Evolutionary conservation across 2,888 invertebrate genomes (phyloP).

Genomic region (Pristionchus maxplancki): DNA sequence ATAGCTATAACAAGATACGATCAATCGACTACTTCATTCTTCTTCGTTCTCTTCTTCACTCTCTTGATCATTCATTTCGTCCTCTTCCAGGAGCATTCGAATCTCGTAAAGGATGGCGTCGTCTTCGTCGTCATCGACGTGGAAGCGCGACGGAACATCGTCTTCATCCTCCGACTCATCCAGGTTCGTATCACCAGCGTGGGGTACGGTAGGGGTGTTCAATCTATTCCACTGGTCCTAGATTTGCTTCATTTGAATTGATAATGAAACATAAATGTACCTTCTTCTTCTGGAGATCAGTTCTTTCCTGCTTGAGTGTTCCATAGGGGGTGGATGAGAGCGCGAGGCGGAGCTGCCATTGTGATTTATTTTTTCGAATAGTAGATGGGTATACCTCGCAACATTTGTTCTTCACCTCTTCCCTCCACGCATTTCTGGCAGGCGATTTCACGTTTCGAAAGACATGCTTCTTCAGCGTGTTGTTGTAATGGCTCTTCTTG

Average conservation of each 20-base stretch:
- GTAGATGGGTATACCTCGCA: not conserved
- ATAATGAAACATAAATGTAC: not conserved
- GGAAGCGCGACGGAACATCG: not conserved
- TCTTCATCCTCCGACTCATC: conserved; percentile 2
- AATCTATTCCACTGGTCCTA: not conserved
- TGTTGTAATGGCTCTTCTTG: not conserved
- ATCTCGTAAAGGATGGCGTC: not conserved
- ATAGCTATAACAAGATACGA: no score
- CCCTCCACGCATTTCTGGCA: not conserved
- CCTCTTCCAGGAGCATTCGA: not conserved
- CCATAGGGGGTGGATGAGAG: not conserved
- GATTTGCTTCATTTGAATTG: not conserved
- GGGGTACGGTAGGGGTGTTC: not conserved
- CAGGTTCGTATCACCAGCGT: not conserved
- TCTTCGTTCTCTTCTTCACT: no score
- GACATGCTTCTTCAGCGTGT: not conserved
- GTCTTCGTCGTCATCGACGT: not conserved
- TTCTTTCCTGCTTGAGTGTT: not conserved
- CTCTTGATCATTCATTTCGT: no score
- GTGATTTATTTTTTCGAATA: not conserved
- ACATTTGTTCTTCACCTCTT: not conserved
- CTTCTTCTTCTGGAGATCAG: not conserved
- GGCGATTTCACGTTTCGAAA: not conserved
- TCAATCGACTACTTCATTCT: no score
- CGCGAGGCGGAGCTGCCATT: not conserved